These are phyloP conservation scores for Bolborhynchus lineola DNA, from an alignment of 2,113 vertebrate species.

Conservation along the genomic window DNA sequence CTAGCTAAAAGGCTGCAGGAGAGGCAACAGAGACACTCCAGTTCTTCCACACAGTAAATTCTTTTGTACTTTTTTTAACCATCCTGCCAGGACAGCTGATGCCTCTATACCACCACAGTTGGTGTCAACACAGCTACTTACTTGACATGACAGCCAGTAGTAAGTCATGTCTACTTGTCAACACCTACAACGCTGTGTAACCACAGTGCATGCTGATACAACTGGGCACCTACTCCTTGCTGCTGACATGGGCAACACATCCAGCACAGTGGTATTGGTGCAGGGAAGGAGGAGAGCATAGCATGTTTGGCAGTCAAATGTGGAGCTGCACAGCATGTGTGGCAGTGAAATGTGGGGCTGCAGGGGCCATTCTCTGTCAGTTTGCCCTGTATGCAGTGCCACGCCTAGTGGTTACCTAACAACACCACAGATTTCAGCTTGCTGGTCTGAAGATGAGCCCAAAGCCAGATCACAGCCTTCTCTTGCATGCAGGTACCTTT, in stretches of 20 bases:
- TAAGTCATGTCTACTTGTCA: neutral
- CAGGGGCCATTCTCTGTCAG: neutral
- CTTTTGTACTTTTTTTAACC: neutral
- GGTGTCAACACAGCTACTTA: neutral
- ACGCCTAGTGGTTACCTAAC: neutral
- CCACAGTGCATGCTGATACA: neutral
- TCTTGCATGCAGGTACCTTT: neutral
- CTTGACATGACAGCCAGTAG: neutral
- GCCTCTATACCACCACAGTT: neutral
- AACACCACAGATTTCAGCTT: neutral
- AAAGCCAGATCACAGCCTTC: neutral
- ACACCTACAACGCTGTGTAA: neutral
- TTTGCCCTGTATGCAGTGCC: neutral
- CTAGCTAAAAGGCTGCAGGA: neutral
- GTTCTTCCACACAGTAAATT: neutral
- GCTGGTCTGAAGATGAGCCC: neutral
- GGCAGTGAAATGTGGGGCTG: neutral
- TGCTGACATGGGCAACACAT: neutral
- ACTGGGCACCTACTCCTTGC: neutral
- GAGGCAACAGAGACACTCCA: neutral
- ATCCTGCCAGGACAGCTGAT: neutral
- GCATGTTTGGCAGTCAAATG: neutral
- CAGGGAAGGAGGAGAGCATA: neutral
- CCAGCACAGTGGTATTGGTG: fast-evolving
- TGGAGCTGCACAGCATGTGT: neutral